Conservation (phyloP, 2,888 invertebrate genomes). For the Adelognathus sp. region DNA sequence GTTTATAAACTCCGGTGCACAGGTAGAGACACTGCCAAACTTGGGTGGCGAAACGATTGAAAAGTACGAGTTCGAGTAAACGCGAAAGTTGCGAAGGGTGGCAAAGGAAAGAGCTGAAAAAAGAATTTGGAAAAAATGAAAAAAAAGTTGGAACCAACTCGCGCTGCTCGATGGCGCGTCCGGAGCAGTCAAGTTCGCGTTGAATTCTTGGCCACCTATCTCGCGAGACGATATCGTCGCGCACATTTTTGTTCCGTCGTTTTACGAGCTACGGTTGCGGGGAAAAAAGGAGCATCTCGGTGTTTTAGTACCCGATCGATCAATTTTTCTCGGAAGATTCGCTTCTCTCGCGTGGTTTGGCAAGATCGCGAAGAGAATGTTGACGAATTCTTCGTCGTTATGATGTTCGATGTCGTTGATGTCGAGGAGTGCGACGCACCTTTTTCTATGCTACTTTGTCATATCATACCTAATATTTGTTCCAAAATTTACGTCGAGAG, state of each 20-base stretch:
- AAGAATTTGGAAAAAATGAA: background rate
- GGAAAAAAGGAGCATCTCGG: conserved; percentile 14
- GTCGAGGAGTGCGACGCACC: conserved; percentile 44
- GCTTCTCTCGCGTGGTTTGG: background rate
- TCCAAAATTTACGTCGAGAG: too few relatives aligned
- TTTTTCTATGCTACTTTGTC: conserved; percentile 52
- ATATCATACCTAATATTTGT: too few relatives aligned
- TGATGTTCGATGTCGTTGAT: conserved; percentile 44
- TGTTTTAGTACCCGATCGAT: conserved; percentile 42
- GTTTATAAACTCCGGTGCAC: conserved; percentile 27
- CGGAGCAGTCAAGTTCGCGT: conserved; percentile 1
- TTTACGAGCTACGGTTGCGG: conserved; percentile 56
- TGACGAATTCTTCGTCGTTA: conserved; percentile 32
- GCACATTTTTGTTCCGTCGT: conserved; percentile 64
- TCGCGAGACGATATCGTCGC: conserved; percentile 63
- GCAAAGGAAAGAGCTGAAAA: background rate
- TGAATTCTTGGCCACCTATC: conserved; percentile 64
- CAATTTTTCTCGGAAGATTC: conserved; percentile 56
- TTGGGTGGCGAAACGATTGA: conserved; percentile 27
- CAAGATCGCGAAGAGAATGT: conserved; percentile 39
- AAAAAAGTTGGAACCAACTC: conserved; percentile 16
- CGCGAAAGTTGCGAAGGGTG: conserved; percentile 15
- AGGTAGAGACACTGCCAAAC: conserved; percentile 19
- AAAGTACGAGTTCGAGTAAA: conserved; percentile 28
- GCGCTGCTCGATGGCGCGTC: conserved; percentile 7